Base-by-base conservation (phyloP, 2,888 invertebrate species). In the Mechanitis mazaeus region DNA sequence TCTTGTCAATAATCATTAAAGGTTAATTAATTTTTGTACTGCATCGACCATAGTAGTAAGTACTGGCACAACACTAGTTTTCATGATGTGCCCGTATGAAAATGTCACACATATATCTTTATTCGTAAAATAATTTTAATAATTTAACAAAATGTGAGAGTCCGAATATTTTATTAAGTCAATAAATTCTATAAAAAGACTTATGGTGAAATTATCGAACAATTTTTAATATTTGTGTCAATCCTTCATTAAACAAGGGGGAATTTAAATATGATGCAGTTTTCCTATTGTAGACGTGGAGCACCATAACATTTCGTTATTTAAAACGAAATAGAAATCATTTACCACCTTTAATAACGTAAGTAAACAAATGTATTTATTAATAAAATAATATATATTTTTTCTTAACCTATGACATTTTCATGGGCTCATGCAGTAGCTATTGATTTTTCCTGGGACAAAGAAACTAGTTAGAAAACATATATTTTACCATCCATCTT, bases 201-300 rank as follows among this genome's bases (percentile, higher is more conserved):
- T 42, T 50, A n/a, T 50, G 31, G 28, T 31, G 31, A 6, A 50
- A 50, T 50, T 31, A 31, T 50, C 31, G 28, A 50, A 50, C 42
- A 9, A 50, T 9, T 31, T n/a, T 31, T 28, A 9, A 50, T 50
- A 31, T 50, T 50, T 31, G 31, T 50, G 31, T 50, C 50, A 50
- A n/a, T 50, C 11, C 31, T 50, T 9, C 31, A 31, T 2, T 31
- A 50, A 50, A 28, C 3, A 31, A 50, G 50, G 38, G 38, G 28
- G 7, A 50, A 50, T 50, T 50, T 31, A 50, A 31, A 2, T 50
- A 31, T 7, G 50, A 50, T 50, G 50, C 50, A 50, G 50, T 50
- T 50, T 50, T 50, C n/a, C 28, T 31, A 50, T 31, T 50, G 50
- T 31, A 50, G 9, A 50, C 50, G 50, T 50, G 50, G 50, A 50